Percentiles rank a stretch among this genome's conserved stretches.
phyloP scores from a whole-genome alignment of 1,140 invertebrate species.

The Araneus ventricosus region DNA sequence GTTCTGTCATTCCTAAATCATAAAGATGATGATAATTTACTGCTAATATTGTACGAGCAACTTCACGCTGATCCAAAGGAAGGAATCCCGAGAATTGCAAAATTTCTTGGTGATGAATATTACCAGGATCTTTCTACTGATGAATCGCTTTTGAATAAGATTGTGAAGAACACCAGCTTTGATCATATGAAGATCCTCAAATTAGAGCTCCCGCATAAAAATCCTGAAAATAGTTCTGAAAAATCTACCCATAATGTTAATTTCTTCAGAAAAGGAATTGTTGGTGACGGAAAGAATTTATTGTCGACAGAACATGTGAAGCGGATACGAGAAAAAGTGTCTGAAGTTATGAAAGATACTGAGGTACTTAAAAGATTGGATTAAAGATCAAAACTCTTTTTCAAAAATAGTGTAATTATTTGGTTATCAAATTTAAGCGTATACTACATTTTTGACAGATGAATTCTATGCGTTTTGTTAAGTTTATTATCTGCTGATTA shows the following conservation, averaged over 20 bases:
- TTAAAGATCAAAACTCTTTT: background rate
- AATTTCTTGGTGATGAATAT: conserved; percentile 35
- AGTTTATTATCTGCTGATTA: too few relatives aligned
- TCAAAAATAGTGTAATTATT: too few relatives aligned
- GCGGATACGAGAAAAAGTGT: background rate
- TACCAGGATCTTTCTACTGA: background rate
- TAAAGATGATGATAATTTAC: background rate
- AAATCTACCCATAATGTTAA: background rate
- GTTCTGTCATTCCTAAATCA: background rate
- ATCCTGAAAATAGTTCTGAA: background rate
- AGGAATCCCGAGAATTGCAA: background rate
- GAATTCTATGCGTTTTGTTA: too few relatives aligned
- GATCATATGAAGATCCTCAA: conserved; percentile 41
- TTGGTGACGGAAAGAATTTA: conserved; percentile 49
- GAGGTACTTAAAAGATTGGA: conserved; percentile 38
- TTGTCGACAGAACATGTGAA: background rate
- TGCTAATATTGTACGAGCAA: background rate
- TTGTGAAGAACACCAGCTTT: conserved; percentile 46
- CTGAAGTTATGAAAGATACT: background rate
- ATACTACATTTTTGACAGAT: too few relatives aligned
- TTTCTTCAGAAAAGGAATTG: conserved; percentile 61
- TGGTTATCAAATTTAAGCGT: too few relatives aligned
- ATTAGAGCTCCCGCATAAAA: background rate
- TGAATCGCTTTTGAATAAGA: background rate
- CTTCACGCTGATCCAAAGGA: background rate